Conservation (phyloP, 2,113 vertebrate genomes). For the Malurus elegans region DNA sequence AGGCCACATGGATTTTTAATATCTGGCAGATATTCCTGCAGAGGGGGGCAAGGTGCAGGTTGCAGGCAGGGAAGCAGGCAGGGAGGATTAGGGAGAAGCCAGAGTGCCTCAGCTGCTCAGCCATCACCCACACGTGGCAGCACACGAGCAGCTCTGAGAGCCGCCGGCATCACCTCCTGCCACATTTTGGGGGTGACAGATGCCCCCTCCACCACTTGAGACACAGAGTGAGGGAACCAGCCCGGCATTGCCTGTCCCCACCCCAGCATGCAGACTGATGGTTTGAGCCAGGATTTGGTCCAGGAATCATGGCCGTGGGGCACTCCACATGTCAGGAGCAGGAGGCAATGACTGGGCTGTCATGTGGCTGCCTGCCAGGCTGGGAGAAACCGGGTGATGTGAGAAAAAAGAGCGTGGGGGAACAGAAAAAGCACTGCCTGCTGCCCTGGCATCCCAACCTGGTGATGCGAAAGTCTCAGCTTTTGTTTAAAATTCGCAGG, state of each 20-base stretch:
- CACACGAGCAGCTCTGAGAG: fast-evolving
- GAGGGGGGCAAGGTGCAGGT: background rate
- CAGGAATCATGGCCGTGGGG: fast-evolving
- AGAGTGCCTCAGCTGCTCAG: background rate
- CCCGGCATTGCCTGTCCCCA: background rate
- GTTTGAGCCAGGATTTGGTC: background rate
- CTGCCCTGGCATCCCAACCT: background rate
- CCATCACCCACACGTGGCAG: background rate
- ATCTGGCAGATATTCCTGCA: background rate
- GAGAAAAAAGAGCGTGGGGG: background rate
- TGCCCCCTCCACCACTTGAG: background rate
- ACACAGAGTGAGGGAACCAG: background rate
- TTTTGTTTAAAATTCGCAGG: slow-evolving; percentile 26
- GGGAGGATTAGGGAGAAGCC: background rate
- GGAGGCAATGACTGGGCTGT: background rate
- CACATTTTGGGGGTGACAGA: fast-evolving
- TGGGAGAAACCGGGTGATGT: background rate
- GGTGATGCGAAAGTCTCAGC: background rate
- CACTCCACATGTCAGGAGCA: background rate
- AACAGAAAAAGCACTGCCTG: background rate
- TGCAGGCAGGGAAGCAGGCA: background rate
- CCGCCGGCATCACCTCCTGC: fast-evolving
- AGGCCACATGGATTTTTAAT: background rate
- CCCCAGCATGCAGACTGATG: fast-evolving
- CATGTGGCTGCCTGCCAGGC: background rate